Evolutionary conservation across 1,140 invertebrate genomes (phyloP).

Genomic region (Rhynchophorus ferrugineus): DNA sequence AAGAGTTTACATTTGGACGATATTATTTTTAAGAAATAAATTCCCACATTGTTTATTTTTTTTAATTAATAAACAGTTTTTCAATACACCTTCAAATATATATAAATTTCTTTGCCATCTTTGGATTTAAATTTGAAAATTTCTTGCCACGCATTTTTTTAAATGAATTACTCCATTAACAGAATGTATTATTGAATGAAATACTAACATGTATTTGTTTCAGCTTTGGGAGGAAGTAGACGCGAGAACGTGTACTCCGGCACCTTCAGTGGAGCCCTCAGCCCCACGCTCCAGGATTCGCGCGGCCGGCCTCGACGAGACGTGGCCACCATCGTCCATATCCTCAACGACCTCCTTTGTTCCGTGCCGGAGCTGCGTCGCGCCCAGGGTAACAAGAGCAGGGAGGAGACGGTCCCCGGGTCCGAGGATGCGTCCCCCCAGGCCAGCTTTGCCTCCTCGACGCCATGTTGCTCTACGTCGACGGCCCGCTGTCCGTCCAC

Average conservation of each 20-base stretch:
- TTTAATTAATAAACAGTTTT: no score
- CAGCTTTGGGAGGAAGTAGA: constrained; percentile 46
- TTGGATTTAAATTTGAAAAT: no score
- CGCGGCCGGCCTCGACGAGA: constrained; percentile 79
- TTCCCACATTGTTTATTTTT: no score
- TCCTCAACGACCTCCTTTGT: constrained; percentile 87
- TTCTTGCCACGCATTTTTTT: no score
- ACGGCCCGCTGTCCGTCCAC: constrained; percentile 24
- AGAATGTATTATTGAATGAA: no score
- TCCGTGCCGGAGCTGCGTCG: constrained; percentile 58
- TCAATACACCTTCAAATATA: no score
- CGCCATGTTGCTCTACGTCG: constrained; percentile 17
- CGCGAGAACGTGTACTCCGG: constrained; percentile 84
- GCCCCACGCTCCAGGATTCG: constrained; percentile 87
- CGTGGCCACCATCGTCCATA: constrained; percentile 91
- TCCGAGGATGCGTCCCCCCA: constrained; percentile 31
- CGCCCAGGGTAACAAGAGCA: constrained; percentile 16
- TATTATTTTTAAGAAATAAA: no score
- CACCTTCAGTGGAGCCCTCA: constrained; percentile 79
- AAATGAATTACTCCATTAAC: no score
- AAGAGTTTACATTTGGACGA: no score
- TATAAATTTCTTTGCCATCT: no score
- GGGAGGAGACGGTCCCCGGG: constrained; percentile 27
- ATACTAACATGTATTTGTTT: no score
- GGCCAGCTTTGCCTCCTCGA: constrained; percentile 26